These are phyloP conservation scores for Lycaon pictus DNA, from an alignment of 2,113 vertebrate species.

Conservation along the genomic window DNA sequence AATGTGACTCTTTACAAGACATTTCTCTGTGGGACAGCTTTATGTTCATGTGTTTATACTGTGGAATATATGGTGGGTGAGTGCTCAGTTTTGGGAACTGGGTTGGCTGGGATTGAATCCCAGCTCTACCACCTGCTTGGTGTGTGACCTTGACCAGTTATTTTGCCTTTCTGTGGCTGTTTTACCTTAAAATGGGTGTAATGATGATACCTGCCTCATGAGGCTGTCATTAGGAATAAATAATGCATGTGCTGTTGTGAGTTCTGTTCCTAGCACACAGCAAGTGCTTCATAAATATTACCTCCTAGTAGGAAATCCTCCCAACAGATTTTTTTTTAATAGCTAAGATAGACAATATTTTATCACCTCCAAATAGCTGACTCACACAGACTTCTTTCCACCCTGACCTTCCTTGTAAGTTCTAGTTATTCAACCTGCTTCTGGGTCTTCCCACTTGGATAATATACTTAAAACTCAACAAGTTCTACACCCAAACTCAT, in stretches of 20 bases:
- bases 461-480: slow-evolving; percentile 12
- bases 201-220: background rate
- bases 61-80: accelerated
- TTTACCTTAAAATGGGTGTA: background rate
- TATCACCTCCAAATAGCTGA: background rate
- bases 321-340: background rate
- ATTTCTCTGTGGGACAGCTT: background rate
- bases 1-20: background rate
- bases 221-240: background rate
- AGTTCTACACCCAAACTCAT: background rate
- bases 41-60: background rate
- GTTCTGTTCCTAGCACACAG: background rate
- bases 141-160: slow-evolving; percentile 8
- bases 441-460: slow-evolving; percentile 41
- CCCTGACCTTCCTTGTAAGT: background rate
- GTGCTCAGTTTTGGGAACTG: background rate
- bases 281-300: background rate
- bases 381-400: background rate
- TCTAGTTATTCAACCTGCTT: slow-evolving; percentile 4
- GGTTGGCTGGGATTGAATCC: background rate
- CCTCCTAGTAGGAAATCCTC: background rate
- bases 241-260: background rate
- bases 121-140: background rate
- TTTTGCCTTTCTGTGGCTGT: slow-evolving; percentile 3
- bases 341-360: slow-evolving; percentile 21